Percentiles rank a stretch among this genome's conserved stretches.
These are phyloP conservation scores for Synanthedon myopaeformis DNA, from an alignment of 2,888 invertebrate species.

Conservation along the genomic window DNA sequence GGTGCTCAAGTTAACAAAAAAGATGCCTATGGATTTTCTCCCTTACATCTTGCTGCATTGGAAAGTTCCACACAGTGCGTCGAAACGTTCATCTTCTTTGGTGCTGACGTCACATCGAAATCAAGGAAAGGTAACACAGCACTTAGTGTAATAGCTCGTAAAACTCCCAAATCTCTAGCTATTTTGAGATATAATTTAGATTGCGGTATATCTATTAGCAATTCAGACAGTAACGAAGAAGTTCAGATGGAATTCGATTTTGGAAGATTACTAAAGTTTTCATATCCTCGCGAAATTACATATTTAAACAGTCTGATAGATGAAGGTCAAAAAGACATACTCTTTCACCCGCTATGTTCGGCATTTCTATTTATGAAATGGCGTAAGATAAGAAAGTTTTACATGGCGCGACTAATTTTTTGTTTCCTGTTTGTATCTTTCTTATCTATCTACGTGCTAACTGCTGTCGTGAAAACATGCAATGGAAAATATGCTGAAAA, in stretches of 20 bases:
- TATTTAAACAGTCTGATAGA: conserved; percentile 88
- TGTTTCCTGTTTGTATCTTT: conserved; percentile 84
- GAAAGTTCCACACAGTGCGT: conserved; percentile 88
- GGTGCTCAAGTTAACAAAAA: conserved; percentile 85
- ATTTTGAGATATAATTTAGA: conserved; percentile 85
- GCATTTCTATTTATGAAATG: conserved; percentile 91
- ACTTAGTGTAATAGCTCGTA: conserved; percentile 84
- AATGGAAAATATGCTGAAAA: conserved; percentile 59
- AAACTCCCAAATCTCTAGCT: conserved; percentile 85
- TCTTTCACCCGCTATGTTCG: conserved; percentile 87
- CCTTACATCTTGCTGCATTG: conserved; percentile 85
- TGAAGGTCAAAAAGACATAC: conserved; percentile 88
- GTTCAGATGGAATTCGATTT: conserved; percentile 86
- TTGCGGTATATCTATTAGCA: conserved; percentile 79
- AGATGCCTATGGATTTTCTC: conserved; percentile 87
- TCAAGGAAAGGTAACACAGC: conserved; percentile 89
- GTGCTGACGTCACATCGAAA: conserved; percentile 87
- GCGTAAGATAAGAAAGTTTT: conserved; percentile 90
- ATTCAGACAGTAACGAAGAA: conserved; percentile 82
- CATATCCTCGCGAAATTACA: conserved; percentile 86
- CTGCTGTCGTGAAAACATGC: conserved; percentile 79
- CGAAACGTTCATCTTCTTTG: conserved; percentile 83
- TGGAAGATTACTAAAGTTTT: conserved; percentile 82
- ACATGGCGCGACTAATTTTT: conserved; percentile 82
- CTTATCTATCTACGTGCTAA: conserved; percentile 82